Base-by-base conservation (phyloP, 1,140 invertebrate species). In the Temnothorax longispinosus region DNA sequence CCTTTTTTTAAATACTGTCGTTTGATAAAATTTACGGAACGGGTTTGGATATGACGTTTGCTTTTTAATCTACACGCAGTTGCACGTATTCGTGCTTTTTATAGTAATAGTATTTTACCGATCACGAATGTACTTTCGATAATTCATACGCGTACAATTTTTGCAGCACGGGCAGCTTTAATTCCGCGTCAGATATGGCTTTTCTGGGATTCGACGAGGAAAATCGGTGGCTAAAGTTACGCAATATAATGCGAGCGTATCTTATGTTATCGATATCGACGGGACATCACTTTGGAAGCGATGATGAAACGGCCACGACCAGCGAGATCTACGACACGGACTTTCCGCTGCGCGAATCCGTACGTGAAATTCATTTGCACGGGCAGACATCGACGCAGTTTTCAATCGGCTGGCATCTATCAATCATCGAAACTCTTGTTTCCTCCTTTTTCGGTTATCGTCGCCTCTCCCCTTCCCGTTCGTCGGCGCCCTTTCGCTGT, bases 401-500 rank as follows among this genome's bases (percentile, higher is more conserved):
- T 91, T 92, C 89, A 91, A 91, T 92, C 92, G 86, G 72, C 75
- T 75, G 85, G 85, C 87, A 87, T 93, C 91, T 91, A 92, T 93
- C 92, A 91, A 93, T 93, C 87, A 91, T 89, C 86, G 80, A 69
- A 54, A 84, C 77, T 89, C 78, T 85, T 65, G 81, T 86, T 88
- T 58, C 58, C 78, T 50, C 67, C 52, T 69, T 52, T 56, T 52
- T 54, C 58, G 38, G 87, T 86, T 86, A 78, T 88, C 74, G 41
- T 27, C 80, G 50, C 13, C 65, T 52, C 52, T 35, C 44, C 21
- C 35, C 50, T 47, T 56, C 71, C 35, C 54, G 76, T 81, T 75
- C 78, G 54, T 76, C 58, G 21, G 56, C 52, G 11, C 62, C 60
- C 58, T 58, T 35, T 74, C 54, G 38, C 82, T 65, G 13, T 56